Evolutionary conservation across 2,797 vertebrate genomes (phyloP), one percentile per base, ranked within the genome.

Genomic region (Sebastes vulpes): DNA sequence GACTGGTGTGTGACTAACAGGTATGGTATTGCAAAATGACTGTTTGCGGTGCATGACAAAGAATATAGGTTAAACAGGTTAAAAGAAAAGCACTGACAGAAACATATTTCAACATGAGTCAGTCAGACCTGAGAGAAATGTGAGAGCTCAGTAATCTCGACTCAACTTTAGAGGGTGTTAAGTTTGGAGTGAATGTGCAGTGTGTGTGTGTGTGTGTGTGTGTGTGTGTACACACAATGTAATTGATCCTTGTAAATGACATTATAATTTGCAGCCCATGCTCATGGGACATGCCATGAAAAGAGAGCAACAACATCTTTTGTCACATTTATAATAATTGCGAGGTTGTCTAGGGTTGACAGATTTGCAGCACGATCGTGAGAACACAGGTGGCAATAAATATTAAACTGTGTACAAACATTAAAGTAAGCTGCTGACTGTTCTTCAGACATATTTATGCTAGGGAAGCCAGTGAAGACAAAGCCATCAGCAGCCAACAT

Each of bases 401-500:
- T 68, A 80, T 74, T 50, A 64, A 75, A 61, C 50, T 65, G 57
- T 79, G 52, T 66, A 85, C 71, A 81, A 79, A 77, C 69, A 79
- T 83, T 38, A 81, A 89, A 65, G 32, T 58, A 29, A 83, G 69
- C 38, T 25, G 32, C 52, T 67, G 5, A 46, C 28, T 77, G 60
- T 65, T 84, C 28, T 73, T 75, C 26, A 73, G 69, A 85, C 31
- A 73, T 26, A 60, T 87, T 80, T 86, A 72, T 78, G 70, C 50
- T 32, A 25, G 42, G 61, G 59, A 86, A 71, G 80, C 29, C 14
- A 9, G 18, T 23, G 52, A 72, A 84, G 46, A 87, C 76, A 89
- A 87, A 92, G 83, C 77, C 87, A 95, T 94, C 91, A 89, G 85
- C 74, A 65, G 70, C 60, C 71, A 75, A 58, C 92, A 89, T 92